Evolutionary conservation across 2,113 vertebrate species (phyloP).

Genomic region (Spea multiplicata): DNA sequence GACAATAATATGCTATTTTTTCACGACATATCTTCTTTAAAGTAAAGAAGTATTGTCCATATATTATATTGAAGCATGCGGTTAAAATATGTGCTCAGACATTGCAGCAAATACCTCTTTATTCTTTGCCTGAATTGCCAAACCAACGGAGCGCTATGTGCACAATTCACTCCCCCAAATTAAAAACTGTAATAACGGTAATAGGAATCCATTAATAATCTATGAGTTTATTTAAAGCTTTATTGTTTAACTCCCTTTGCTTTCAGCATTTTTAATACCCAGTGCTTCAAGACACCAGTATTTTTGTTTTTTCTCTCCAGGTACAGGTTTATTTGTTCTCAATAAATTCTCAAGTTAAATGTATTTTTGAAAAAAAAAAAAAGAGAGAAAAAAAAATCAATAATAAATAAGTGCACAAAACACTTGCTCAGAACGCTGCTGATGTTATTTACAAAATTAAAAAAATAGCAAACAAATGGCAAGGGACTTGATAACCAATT

Average conservation of each 20-base stretch:
- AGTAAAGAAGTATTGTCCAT: too few relatives aligned
- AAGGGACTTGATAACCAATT: constrained; percentile 83
- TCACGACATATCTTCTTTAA: too few relatives aligned
- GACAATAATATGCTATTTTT: too few relatives aligned
- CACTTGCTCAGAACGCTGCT: constrained; percentile 76
- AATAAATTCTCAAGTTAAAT: constrained; percentile 87
- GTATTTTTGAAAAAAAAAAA: constrained; percentile 62
- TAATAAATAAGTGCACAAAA: constrained; percentile 95
- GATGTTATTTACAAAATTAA: constrained; percentile 95
- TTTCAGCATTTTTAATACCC: constrained; percentile 67
- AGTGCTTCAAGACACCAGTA: constrained; percentile 58
- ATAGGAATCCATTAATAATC: constrained; percentile 71
- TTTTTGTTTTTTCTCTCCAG: constrained; percentile 56
- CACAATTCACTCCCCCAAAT: not conserved
- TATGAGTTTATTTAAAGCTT: constrained; percentile 68
- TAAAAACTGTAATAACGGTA: constrained; percentile 6
- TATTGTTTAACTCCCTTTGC: constrained; percentile 62
- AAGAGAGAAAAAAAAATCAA: constrained; percentile 85
- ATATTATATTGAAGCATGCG: too few relatives aligned
- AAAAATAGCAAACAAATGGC: constrained; percentile 75
- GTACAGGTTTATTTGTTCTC: constrained; percentile 73
- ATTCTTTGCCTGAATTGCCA: too few relatives aligned
- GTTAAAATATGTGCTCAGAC: too few relatives aligned
- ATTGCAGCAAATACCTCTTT: too few relatives aligned
- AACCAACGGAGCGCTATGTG: not conserved